phyloP scores from a whole-genome alignment of 2,888 invertebrate genomes.

The Punctoribates punctum region DNA sequence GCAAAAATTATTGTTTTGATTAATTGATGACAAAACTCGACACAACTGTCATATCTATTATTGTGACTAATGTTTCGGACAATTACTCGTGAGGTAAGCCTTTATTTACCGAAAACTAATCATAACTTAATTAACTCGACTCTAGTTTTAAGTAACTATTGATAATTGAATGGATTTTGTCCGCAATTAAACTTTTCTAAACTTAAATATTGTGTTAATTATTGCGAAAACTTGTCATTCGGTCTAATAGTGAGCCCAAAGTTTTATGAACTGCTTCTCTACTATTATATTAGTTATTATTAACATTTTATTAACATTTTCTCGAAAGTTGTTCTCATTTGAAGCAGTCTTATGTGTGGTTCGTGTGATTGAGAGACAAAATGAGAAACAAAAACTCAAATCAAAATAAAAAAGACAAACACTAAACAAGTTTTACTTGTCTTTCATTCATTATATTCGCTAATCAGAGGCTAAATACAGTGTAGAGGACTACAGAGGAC shows the following conservation, averaged over 20 bases:
- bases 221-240: background rate
- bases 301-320: slow-evolving; percentile 15
- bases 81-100: background rate
- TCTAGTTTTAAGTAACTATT: too few species aligned
- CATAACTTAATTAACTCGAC: background rate
- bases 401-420: background rate
- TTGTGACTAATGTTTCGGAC: slow-evolving; percentile 10
- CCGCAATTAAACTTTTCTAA: too few species aligned
- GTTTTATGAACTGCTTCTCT: slow-evolving; percentile 1
- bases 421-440: slow-evolving; percentile 23
- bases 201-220: too few species aligned
- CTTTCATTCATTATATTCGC: slow-evolving; percentile 9
- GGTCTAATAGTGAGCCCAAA: background rate
- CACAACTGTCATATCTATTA: too few species aligned
- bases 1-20: slow-evolving; percentile 3
- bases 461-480: slow-evolving; percentile 2
- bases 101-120: background rate
- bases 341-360: background rate
- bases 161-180: too few species aligned
- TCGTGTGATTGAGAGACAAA: slow-evolving; percentile 13
- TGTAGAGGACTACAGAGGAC: background rate
- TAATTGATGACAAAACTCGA: background rate
- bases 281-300: background rate
- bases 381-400: background rate
- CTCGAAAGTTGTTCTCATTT: slow-evolving; percentile 24